These are phyloP conservation scores for Diachrysia chrysitis DNA, from an alignment of 2,888 invertebrate genomes.

Conservation along the genomic window DNA sequence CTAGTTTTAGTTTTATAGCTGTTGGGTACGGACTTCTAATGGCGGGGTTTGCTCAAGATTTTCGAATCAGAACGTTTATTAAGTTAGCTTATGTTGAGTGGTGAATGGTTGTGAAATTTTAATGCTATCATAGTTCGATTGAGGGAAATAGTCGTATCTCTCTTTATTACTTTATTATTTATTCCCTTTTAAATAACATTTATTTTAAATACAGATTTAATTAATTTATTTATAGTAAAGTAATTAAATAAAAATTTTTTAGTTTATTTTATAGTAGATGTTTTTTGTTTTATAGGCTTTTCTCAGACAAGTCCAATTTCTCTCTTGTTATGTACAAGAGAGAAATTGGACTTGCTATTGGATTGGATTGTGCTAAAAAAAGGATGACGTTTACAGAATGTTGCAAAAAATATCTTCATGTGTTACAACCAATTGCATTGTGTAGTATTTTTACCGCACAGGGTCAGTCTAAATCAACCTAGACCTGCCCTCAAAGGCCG, in stretches of 20 bases:
- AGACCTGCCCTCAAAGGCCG: not conserved
- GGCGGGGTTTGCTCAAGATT: constrained; percentile 21
- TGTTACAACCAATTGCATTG: too few relatives aligned
- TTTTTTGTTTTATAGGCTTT: too few relatives aligned
- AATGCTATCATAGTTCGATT: not conserved
- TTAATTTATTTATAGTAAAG: too few relatives aligned
- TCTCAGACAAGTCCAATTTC: too few relatives aligned
- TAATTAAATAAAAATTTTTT: too few relatives aligned
- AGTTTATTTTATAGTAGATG: too few relatives aligned
- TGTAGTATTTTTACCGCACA: not conserved
- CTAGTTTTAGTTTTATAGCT: constrained; percentile 57
- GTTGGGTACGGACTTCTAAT: constrained; percentile 42
- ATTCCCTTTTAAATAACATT: not conserved
- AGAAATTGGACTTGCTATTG: too few relatives aligned
- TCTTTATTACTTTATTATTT: not conserved
- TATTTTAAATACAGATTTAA: too few relatives aligned
- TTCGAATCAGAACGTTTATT: not conserved
- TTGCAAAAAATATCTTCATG: too few relatives aligned
- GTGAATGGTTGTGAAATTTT: not conserved
- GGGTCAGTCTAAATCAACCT: not conserved
- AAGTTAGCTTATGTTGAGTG: not conserved
- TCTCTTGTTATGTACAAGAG: too few relatives aligned
- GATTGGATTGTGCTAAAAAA: too few relatives aligned
- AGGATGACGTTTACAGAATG: too few relatives aligned
- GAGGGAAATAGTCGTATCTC: not conserved